Evolutionary conservation across 1,140 invertebrate genomes (phyloP), one percentile per base, ranked within the genome.

Genomic region (Euura lappo): DNA sequence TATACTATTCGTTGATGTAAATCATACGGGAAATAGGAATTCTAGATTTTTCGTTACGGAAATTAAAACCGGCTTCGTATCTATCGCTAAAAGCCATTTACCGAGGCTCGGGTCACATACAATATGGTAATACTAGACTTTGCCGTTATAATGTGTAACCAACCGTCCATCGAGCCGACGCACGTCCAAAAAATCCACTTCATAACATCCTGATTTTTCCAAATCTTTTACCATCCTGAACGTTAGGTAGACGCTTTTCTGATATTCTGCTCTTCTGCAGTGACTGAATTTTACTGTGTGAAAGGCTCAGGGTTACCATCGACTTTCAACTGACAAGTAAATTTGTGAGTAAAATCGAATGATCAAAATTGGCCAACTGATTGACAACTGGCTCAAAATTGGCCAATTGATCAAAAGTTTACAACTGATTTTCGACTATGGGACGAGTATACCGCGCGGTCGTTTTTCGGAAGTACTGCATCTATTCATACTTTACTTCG

Each of bases 51-150:
- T 0, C 0, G 51, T 5, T 3, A 8, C 3, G 51, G 51, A 60
- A 60, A 60, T 60, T 60, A 4, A 60, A 60, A 60, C 51, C 51
- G 51, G 51, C 51, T 60, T 60, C 51, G 10, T 60, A 60, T n/a
- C 51, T 8, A 60, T 8, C 10, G 51, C 13, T 60, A 6, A 11
- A 60, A 60, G 8, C 8, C 5, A n/a, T 60, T 60, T 60, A 3
- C 13, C 10, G 51, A n/a, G 10, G 51, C 51, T 60, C 51, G 6
- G 51, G 51, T 60, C 51, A 60, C 3, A 11, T 60, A 2, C 8
- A 60, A 60, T n/a, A 60, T 60, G 51, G 51, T 11, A 8, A 60
- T 60, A 8, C 13, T 60, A 8, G 13, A 60, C 51, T 60, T 60
- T 60, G 51, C 51, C 51, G 51, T 60, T 60, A 60, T 60, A 60